Evolutionary conservation across 2,797 vertebrate genomes (phyloP).

Genomic region (Falco peregrinus): DNA sequence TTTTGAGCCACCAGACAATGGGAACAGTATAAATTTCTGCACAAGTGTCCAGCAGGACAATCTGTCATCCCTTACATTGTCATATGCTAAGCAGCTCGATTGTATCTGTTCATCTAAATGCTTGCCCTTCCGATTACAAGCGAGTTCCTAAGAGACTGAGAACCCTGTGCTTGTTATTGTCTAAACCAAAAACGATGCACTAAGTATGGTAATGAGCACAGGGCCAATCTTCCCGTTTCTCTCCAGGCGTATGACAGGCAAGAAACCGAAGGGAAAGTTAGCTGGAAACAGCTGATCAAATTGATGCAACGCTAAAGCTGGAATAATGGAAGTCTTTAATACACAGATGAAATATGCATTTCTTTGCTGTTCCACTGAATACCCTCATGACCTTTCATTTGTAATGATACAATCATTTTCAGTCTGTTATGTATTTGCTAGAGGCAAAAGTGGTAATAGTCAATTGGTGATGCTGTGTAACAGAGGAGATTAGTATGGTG

Average conservation of each 20-base stretch:
- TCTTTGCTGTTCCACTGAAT: background rate
- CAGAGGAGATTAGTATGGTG: rapidly evolving
- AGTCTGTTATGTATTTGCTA: background rate
- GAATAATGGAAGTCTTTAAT: background rate
- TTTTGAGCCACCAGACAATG: background rate
- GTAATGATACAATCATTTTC: background rate
- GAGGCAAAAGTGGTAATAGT: background rate
- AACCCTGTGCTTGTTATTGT: background rate
- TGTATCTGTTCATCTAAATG: background rate
- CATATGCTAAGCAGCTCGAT: background rate
- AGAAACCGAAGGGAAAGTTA: background rate
- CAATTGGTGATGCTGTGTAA: background rate
- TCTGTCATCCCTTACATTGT: background rate
- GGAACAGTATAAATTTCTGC: background rate
- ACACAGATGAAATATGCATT: background rate
- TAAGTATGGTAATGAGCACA: background rate
- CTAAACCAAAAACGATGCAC: background rate
- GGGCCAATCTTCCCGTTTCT: background rate
- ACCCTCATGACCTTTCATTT: background rate
- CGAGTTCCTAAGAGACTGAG: background rate
- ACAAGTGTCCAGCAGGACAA: background rate
- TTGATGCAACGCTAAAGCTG: background rate
- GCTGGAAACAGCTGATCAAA: background rate
- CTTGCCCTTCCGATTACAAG: background rate
- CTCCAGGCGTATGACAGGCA: background rate